Conservation (phyloP, 2,888 invertebrate genomes). For the Lithophane socia region DNA sequence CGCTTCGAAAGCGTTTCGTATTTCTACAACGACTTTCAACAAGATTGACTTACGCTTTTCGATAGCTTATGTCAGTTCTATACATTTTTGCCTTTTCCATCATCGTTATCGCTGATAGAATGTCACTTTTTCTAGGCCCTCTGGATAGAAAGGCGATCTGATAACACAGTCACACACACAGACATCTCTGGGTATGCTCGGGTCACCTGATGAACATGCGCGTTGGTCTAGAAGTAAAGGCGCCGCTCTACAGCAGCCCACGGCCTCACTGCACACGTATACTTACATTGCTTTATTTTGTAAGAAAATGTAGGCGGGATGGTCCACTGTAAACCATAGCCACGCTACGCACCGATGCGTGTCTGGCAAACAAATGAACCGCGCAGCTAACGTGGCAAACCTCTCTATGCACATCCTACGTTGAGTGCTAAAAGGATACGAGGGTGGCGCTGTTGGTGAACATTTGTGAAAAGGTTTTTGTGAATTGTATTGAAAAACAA, state of each 20-base stretch:
- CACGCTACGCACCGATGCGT: not conserved
- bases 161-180: not conserved
- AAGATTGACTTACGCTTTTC: too few relatives aligned
- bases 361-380: too few relatives aligned
- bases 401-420: not conserved
- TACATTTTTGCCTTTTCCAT: too few relatives aligned
- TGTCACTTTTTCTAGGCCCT: too few relatives aligned
- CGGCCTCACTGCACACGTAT: not conserved
- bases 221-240: not conserved
- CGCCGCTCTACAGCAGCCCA: not conserved
- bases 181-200: not conserved
- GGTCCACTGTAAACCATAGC: not conserved
- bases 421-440: not conserved
- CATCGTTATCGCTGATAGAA: too few relatives aligned
- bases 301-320: not conserved
- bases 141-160: slow-evolving; percentile 2
- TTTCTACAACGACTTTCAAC: too few relatives aligned
- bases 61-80: too few relatives aligned
- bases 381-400: not conserved
- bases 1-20: too few relatives aligned
- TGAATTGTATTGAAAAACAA: not conserved
- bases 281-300: not conserved
- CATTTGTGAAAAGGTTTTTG: not conserved
- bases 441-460: not conserved
- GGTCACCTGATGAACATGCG: not conserved